Percentiles rank a stretch among this genome's conserved stretches.
Evolutionary conservation across 35 echinoderm and acorn worm species (phyloP).

Genomic region (Ophiothrix spiculata): DNA sequence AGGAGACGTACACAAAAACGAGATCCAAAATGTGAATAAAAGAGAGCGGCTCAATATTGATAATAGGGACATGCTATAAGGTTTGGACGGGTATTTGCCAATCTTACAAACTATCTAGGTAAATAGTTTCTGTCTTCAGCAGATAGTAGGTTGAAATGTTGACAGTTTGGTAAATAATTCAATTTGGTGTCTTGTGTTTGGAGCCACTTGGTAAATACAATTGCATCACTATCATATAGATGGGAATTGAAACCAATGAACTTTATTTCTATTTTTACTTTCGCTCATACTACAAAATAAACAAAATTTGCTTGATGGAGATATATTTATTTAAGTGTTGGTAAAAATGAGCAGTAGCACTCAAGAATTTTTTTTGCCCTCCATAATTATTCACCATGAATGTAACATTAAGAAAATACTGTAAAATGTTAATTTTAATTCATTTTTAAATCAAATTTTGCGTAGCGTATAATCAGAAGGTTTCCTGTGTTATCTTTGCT

Average conservation of each 20-base stretch:
- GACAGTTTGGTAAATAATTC: neutral
- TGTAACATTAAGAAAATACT: no score
- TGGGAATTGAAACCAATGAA: neutral
- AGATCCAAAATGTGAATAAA: no score
- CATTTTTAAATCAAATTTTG: no score
- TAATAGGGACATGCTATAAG: neutral
- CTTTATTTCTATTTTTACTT: neutral
- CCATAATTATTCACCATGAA: neutral
- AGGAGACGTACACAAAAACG: no score
- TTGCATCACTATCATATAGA: neutral
- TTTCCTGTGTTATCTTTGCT: no score
- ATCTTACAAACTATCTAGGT: no score
- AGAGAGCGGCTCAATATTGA: neutral
- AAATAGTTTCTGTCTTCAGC: neutral
- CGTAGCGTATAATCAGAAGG: no score
- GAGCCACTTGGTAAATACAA: conserved; percentile 3
- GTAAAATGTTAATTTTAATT: no score
- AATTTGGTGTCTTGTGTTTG: neutral
- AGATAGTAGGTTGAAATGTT: neutral
- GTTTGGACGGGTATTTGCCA: conserved; percentile 6
- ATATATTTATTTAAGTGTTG: neutral
- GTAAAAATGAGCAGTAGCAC: neutral
- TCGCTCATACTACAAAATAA: neutral
- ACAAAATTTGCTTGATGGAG: neutral
- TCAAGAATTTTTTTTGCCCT: no score